phyloP scores from a whole-genome alignment of 2,888 invertebrate species.

The Chesias legatella region DNA sequence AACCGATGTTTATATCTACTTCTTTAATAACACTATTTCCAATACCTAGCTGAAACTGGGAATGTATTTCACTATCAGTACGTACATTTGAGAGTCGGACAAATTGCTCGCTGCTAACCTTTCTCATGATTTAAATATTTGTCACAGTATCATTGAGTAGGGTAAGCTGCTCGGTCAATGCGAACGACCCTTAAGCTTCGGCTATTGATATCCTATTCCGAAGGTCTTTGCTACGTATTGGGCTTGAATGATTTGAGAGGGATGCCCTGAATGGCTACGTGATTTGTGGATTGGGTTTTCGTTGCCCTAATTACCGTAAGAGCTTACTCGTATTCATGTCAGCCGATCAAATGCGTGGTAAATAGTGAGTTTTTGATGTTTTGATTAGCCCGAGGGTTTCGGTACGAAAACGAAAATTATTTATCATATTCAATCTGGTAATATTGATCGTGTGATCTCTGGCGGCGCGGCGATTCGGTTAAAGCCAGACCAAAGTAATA shows the following conservation, averaged over 20 bases:
- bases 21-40: too few relatives aligned
- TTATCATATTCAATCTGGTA: too few relatives aligned
- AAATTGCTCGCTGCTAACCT: too few relatives aligned
- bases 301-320: slow-evolving; percentile 12
- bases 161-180: background rate
- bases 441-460: too few relatives aligned
- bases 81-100: too few relatives aligned
- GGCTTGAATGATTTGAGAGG: slow-evolving; percentile 15
- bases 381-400: too few relatives aligned
- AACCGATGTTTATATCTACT: too few relatives aligned
- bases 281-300: slow-evolving; percentile 17
- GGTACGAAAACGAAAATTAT: background rate
- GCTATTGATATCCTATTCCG: slow-evolving; percentile 19
- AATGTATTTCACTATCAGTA: too few relatives aligned
- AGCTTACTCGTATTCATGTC: slow-evolving; percentile 11
- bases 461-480: too few relatives aligned
- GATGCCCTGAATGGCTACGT: slow-evolving; percentile 10
- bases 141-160: background rate
- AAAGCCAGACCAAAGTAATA: too few relatives aligned
- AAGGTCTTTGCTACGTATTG: slow-evolving; percentile 15
- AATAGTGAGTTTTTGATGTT: background rate
- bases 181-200: background rate
- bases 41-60: too few relatives aligned
- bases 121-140: background rate
- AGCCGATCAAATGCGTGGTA: slow-evolving; percentile 11